Evolutionary conservation across 2,113 vertebrate genomes (phyloP), one percentile per base, ranked within the genome.

Genomic region (Ondatra zibethicus): DNA sequence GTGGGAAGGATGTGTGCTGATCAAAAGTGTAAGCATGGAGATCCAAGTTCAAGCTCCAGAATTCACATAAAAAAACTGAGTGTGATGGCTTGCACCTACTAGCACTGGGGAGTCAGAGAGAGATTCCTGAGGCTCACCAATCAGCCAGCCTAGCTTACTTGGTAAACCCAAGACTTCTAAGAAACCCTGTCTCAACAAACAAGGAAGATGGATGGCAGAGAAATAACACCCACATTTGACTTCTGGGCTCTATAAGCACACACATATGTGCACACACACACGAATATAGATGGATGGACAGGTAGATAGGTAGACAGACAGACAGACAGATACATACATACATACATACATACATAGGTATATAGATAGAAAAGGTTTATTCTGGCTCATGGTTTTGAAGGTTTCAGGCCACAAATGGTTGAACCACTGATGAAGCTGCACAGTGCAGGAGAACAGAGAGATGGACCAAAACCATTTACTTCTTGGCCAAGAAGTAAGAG

Each of bases 271-370:
- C 3, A 33, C 3, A 36, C 21, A 58, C 10, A 82, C 10, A 58
- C 1, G 14, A 9, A 58, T n/a, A 42, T 17, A 42, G 58, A 42
- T 42, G 7, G 23, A 82, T 29, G 11, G 14, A 78, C 16, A 50
- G 14, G 45, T 50, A 47, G 75, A 31, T 77, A 31, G 4, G 21
- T 14, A 42, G 8, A 65, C 4, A 61, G 11, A 82, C 29, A 66
- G 29, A 13, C 4, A n/a, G 31, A 68, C 3, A 65, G 1, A 33
- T 0, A 68, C 0, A 7, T 19, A n/a, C 6, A n/a, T 36, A n/a
- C 14, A 70, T 16, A 31, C 10, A 65, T 29, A 47, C 25, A 76
- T 29, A 27, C 39, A 76, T 45, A 42, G 9, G 27, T 27, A 81
- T 5, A 25, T 0, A 61, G 9, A 63, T 16, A 84, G 13, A 84